phyloP scores from a whole-genome alignment of 2,113 vertebrate species.

The Ceyx margarethae region DNA sequence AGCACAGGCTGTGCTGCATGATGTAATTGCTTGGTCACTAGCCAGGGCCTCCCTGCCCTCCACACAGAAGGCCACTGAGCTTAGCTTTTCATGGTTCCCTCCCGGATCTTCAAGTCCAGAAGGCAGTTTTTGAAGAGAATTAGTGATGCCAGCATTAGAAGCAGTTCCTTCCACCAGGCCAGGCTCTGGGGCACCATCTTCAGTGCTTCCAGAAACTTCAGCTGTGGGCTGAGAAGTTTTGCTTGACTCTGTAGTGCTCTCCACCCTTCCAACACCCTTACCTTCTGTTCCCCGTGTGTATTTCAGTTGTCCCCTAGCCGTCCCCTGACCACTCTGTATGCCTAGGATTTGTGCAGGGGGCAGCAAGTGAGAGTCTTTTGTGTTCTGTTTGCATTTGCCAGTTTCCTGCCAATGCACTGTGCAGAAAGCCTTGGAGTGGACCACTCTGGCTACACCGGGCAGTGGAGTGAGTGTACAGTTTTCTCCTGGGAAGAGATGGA shows the following conservation, averaged over 20 bases:
- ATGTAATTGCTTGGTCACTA: background rate
- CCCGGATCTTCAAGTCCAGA: slow-evolving; percentile 60
- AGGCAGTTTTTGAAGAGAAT: slow-evolving; percentile 42
- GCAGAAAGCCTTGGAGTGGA: slow-evolving; percentile 97
- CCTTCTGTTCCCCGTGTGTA: slow-evolving; percentile 63
- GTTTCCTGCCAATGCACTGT: slow-evolving; percentile 98
- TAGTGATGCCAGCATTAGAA: slow-evolving; percentile 28
- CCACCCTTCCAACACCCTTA: slow-evolving; percentile 61
- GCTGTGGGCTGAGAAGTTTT: slow-evolving; percentile 25
- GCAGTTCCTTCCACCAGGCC: slow-evolving; percentile 52
- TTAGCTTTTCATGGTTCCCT: slow-evolving; percentile 43
- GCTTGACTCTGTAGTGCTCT: slow-evolving; percentile 43
- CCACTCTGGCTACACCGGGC: slow-evolving; percentile 93
- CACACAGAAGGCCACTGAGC: background rate
- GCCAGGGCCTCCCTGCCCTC: slow-evolving; percentile 26
- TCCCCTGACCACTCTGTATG: slow-evolving; percentile 84
- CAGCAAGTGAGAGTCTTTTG: slow-evolving; percentile 81
- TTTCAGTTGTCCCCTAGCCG: slow-evolving; percentile 74
- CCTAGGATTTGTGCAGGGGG: slow-evolving; percentile 93
- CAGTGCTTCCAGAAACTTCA: slow-evolving; percentile 60
- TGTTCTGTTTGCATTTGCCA: slow-evolving; percentile 84
- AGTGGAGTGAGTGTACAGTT: slow-evolving; percentile 85
- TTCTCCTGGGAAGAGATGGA: slow-evolving; percentile 92
- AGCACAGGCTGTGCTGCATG: background rate
- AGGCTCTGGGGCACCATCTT: slow-evolving; percentile 68